Base-by-base conservation (phyloP, 2,888 invertebrate genomes). In the Euplagia quadripunctaria region DNA sequence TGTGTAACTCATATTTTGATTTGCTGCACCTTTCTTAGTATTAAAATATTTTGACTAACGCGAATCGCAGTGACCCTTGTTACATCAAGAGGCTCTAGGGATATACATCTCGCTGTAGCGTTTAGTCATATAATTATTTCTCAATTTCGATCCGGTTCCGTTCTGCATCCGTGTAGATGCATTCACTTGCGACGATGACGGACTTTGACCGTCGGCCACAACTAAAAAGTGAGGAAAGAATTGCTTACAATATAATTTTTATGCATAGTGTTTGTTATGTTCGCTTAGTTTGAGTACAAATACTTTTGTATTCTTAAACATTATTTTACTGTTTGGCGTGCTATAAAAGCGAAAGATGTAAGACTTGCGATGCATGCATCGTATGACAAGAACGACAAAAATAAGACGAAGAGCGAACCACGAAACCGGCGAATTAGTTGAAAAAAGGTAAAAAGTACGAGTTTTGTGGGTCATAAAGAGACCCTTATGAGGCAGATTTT, bases 31-130 rank as follows among this genome's bases (percentile, higher is more conserved):
- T 89, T 88, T 87, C 86, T 87, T 89, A 89, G 86, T 87, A 85
- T 86, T 90, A 90, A 90, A 91, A 91, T 92, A 90, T 93, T 92
- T 89, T 89, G 87, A 88, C 81, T 89, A 87, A 79, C 80, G 31
- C 71, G 72, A 76, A 71, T 49, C 71, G 69, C 71, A 74, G 74
- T 63, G 81, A 72, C 77, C 74, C 68, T 80, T 74, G 76, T 79
- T 73, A 68, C 75, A 68, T 76, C 74, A 77, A 63, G 41, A 14
- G 46, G 74, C 75, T 68, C 68, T 76, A 76, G 77, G 77, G 74
- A 75, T 68, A 74, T 79, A 79, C 79, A 74, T 72, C 12, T 12
- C 8, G 69, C 42, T 43, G 14, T 8, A 14, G 5, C 61, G 67
- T 81, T 77, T 82, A 81, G 75, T 79, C 80, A 85, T 75, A 14